phyloP scores from a whole-genome alignment of 2,888 invertebrate genomes.

The Drosophila helvetica region DNA sequence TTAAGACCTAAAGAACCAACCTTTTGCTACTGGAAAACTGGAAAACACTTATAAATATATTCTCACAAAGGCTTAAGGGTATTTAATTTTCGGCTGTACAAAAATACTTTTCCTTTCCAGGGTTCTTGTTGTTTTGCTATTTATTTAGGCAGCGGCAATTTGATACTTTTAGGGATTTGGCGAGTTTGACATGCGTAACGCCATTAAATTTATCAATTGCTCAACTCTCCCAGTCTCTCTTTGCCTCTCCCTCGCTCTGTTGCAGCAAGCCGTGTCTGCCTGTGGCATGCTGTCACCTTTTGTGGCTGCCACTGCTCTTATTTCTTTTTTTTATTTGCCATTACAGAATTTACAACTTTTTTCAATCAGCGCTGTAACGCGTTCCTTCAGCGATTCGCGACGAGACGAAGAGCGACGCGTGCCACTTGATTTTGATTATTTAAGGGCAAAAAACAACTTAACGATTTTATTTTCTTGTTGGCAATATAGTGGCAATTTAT shows the following conservation, averaged over 20 bases:
- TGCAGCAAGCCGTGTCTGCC: slow-evolving; percentile 36
- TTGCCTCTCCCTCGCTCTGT: neutral
- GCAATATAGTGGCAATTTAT: slow-evolving; percentile 67
- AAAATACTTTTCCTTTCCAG: slow-evolving; percentile 20
- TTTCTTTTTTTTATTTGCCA: slow-evolving; percentile 59
- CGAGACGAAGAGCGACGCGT: slow-evolving; percentile 54
- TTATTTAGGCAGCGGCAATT: slow-evolving; percentile 69
- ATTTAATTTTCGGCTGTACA: neutral
- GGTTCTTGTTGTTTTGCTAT: slow-evolving; percentile 41
- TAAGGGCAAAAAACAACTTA: slow-evolving; percentile 38
- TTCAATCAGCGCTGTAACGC: slow-evolving; percentile 78
- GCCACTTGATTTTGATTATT: slow-evolving; percentile 73
- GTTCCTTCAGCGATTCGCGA: slow-evolving; percentile 47
- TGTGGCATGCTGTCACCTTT: slow-evolving; percentile 10
- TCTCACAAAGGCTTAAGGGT: neutral
- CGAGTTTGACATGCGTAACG: slow-evolving; percentile 78
- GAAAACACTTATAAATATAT: no score
- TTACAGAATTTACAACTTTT: slow-evolving; percentile 76
- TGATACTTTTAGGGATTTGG: slow-evolving; percentile 77
- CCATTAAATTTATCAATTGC: slow-evolving; percentile 81
- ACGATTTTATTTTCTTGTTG: slow-evolving; percentile 47
- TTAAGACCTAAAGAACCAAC: no score
- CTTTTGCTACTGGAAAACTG: no score
- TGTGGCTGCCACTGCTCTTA: slow-evolving; percentile 27
- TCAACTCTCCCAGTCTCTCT: slow-evolving; percentile 45